A percentile compares a stretch with the other conserved stretches of the same genome.
Conservation (phyloP, 1,140 invertebrate species). For the Drosophila athabasca region DNA sequence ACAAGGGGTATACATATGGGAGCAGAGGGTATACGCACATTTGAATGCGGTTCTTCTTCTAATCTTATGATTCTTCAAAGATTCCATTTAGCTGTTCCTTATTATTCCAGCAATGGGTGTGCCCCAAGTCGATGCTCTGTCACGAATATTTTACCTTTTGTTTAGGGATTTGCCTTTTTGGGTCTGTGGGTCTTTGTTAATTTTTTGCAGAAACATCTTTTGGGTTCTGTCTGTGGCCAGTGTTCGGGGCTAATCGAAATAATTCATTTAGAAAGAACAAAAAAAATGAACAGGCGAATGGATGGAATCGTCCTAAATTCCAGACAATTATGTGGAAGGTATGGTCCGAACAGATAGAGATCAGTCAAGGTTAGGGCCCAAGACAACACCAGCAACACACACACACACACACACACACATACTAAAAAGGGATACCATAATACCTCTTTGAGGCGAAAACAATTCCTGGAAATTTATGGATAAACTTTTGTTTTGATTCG, state of each 20-base stretch:
- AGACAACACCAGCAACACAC: background rate
- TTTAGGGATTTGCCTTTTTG: constrained; percentile 27
- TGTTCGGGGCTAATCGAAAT: constrained; percentile 42
- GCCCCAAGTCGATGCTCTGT: constrained; percentile 6
- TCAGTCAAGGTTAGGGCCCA: constrained; percentile 40
- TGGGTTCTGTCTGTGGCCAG: constrained; percentile 13
- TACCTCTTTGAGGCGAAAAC: constrained; percentile 15
- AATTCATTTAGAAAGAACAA: constrained; percentile 52
- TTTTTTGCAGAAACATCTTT: constrained; percentile 41
- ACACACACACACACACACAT: no score
- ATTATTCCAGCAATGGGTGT: constrained; percentile 4
- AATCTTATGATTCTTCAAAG: no score
- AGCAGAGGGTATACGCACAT: no score
- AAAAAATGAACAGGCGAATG: constrained; percentile 15
- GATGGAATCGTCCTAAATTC: constrained; percentile 45
- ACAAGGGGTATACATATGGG: background rate
- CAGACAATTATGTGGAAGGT: constrained; percentile 48
- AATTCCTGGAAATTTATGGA: constrained; percentile 65
- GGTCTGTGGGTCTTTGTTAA: constrained; percentile 41
- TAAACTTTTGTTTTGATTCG: constrained; percentile 62
- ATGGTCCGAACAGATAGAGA: constrained; percentile 46
- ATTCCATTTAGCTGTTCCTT: background rate
- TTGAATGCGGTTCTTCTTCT: no score
- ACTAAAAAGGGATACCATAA: constrained; percentile 28
- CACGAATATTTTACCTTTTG: constrained; percentile 2